These are phyloP conservation scores for Agelastica alni DNA, from an alignment of 2,888 invertebrate species.

Conservation along the genomic window DNA sequence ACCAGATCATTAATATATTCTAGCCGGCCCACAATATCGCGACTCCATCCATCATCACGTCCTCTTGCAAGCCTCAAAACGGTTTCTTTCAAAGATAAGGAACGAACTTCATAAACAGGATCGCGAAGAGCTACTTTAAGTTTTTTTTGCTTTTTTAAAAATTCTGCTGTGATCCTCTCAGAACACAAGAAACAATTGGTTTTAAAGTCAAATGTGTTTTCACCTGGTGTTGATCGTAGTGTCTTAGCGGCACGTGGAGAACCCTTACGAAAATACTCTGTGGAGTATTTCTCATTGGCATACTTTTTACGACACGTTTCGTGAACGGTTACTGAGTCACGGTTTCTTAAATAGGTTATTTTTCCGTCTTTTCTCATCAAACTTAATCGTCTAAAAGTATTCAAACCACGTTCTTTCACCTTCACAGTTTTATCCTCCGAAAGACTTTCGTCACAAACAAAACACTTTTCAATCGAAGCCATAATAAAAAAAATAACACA, in stretches of 20 bases:
- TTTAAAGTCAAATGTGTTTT: constrained; percentile 5
- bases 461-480: background rate
- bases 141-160: constrained; percentile 25
- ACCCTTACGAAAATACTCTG: constrained; percentile 7
- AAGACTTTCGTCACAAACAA: constrained; percentile 2
- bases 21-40: constrained; percentile 15
- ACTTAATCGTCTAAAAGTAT: constrained; percentile 1
- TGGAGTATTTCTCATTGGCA: constrained; percentile 14
- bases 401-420: background rate
- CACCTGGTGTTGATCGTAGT: constrained; percentile 12
- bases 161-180: constrained; percentile 21
- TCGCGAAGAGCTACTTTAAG: constrained; percentile 22
- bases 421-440: background rate
- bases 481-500: background rate
- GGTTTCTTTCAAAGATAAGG: constrained; percentile 33
- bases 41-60: constrained; percentile 27
- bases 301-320: constrained; percentile 21
- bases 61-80: constrained; percentile 31
- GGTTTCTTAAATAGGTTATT: background rate
- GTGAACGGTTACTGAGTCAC: constrained; percentile 9
- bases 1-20: constrained; percentile 11
- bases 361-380: constrained; percentile 9
- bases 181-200: constrained; percentile 28
- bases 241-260: background rate
- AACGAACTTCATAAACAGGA: constrained; percentile 31